phyloP scores from a whole-genome alignment of 1,140 invertebrate species.

The Theocolax elegans region DNA sequence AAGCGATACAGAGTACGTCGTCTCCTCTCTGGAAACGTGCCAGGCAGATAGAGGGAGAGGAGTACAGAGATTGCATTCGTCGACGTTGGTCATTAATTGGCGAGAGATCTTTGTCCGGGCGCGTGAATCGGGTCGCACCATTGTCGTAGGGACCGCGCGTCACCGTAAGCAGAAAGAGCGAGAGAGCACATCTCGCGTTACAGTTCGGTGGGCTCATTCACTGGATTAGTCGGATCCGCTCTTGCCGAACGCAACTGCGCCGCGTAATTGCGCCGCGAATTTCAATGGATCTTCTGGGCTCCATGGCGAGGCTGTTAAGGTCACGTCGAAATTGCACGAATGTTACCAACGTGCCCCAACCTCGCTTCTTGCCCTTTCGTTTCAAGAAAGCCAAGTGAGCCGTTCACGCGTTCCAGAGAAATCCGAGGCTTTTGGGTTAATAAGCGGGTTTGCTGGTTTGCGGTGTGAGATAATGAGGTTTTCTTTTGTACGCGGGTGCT shows the following conservation, averaged over 20 bases:
- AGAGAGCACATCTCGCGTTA: slow-evolving; percentile 46
- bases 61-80: slow-evolving; percentile 3
- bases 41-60: not conserved
- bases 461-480: too few species aligned
- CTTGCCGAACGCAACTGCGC: slow-evolving; percentile 55
- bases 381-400: too few species aligned
- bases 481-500: too few species aligned
- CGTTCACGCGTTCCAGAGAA: too few species aligned
- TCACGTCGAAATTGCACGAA: too few species aligned
- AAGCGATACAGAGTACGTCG: slow-evolving; percentile 7
- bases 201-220: slow-evolving; percentile 61
- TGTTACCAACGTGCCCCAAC: too few species aligned
- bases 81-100: slow-evolving; percentile 61
- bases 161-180: too few species aligned
- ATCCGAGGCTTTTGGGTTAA: too few species aligned
- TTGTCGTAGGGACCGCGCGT: too few species aligned
- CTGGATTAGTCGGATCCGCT: slow-evolving; percentile 55
- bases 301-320: slow-evolving; percentile 42
- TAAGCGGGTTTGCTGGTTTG: too few species aligned
- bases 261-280: slow-evolving; percentile 60
- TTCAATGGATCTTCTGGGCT: slow-evolving; percentile 60
- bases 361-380: too few species aligned
- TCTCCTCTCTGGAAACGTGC: too few species aligned
- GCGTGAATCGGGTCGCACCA: slow-evolving; percentile 52
- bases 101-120: slow-evolving; percentile 59